These are phyloP conservation scores for Crotophaga sulcirostris DNA, from an alignment of 2,113 vertebrate species.

Conservation along the genomic window DNA sequence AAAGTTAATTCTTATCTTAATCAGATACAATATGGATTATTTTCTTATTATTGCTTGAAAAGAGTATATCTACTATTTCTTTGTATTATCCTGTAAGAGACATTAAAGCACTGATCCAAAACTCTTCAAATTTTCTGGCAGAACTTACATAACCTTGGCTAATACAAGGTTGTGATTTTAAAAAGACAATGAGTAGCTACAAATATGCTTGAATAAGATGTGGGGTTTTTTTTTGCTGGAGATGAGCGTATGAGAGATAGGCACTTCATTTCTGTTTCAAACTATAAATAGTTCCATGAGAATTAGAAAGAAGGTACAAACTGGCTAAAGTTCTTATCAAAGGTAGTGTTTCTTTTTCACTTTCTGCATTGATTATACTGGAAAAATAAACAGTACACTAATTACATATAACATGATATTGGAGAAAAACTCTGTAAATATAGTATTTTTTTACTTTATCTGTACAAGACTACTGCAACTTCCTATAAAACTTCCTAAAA, in stretches of 20 bases:
- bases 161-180: neutral
- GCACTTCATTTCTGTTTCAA: neutral
- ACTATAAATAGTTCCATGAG: neutral
- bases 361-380: neutral
- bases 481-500: neutral
- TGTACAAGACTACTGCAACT: neutral
- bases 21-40: neutral
- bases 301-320: neutral
- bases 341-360: neutral
- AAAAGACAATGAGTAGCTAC: neutral
- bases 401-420: fast-evolving
- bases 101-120: neutral
- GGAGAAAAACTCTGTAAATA: neutral
- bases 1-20: neutral
- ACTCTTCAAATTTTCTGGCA: neutral
- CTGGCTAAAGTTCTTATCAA: neutral
- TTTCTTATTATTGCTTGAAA: neutral
- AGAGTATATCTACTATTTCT: neutral
- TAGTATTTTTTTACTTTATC: neutral
- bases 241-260: neutral
- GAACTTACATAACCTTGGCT: neutral
- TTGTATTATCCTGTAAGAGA: neutral
- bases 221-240: neutral
- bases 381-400: neutral
- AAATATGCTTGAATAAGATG: neutral